Evolutionary conservation across 2,888 invertebrate genomes (phyloP).

Genomic region (Phaonia tiefii): DNA sequence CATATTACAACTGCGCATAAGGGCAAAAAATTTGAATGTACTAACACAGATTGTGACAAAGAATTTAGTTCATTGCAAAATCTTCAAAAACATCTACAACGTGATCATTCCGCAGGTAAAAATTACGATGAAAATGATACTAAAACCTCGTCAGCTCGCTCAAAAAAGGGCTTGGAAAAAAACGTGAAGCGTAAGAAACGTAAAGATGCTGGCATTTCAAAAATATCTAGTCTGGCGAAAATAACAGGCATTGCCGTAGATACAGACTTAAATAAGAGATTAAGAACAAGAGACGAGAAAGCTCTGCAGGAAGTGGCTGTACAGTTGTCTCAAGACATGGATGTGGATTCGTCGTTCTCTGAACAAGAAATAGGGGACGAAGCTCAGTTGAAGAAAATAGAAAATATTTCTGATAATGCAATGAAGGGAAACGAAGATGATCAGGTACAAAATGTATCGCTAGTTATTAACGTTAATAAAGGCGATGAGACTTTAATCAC

Average conservation of each 20-base stretch:
- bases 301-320: constrained; percentile 68
- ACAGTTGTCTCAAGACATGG: constrained; percentile 51
- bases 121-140: too few species aligned
- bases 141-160: background rate
- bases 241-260: constrained; percentile 74
- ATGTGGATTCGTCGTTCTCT: constrained; percentile 7
- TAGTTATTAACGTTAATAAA: too few species aligned
- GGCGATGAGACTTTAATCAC: too few species aligned
- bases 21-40: constrained; percentile 81
- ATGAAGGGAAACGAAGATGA: too few species aligned
- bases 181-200: constrained; percentile 71
- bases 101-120: constrained; percentile 68
- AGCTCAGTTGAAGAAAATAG: background rate
- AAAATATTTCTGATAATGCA: too few species aligned
- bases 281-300: constrained; percentile 69
- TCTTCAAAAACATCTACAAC: constrained; percentile 71
- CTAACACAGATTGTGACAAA: constrained; percentile 73
- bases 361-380: constrained; percentile 24
- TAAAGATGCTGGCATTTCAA: constrained; percentile 75
- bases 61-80: constrained; percentile 75
- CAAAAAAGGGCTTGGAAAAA: constrained; percentile 9
- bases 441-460: too few species aligned
- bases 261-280: constrained; percentile 71
- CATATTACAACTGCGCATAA: constrained; percentile 82
- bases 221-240: constrained; percentile 72